Evolutionary conservation across 2,888 invertebrate species (phyloP).

Genomic region (Mesochorus sp.): DNA sequence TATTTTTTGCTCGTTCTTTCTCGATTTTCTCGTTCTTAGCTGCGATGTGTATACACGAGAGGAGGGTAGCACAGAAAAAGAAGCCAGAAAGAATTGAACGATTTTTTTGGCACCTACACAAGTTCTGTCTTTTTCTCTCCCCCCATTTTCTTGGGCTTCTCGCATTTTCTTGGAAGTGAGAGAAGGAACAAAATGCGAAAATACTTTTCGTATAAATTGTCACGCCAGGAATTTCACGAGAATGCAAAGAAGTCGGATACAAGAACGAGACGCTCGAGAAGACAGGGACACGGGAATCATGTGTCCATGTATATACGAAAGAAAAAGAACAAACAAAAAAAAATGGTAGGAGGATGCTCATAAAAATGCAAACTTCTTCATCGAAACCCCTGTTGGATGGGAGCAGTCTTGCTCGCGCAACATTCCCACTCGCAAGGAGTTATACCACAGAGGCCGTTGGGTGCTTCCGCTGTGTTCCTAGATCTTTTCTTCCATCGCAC

Average conservation of each 20-base stretch:
- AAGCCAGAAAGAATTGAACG: constrained; percentile 51
- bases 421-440: constrained; percentile 28
- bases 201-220: constrained; percentile 78
- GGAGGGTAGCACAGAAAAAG: background rate
- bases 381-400: constrained; percentile 56
- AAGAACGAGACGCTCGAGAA: constrained; percentile 43
- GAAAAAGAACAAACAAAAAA: background rate
- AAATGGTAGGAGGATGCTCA: constrained; percentile 64
- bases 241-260: constrained; percentile 52
- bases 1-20: constrained; percentile 27
- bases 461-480: constrained; percentile 30
- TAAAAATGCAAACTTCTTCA: constrained; percentile 77
- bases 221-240: constrained; percentile 73
- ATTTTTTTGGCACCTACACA: constrained; percentile 67
- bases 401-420: constrained; percentile 15
- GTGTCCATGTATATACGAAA: constrained; percentile 6
- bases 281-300: constrained; percentile 25
- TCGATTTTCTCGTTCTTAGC: constrained; percentile 29
- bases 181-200: constrained; percentile 65
- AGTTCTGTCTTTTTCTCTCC: too few species aligned
- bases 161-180: constrained; percentile 35
- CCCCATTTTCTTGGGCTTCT: constrained; percentile 34
- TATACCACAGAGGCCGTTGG: constrained; percentile 24
- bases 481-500: constrained; percentile 47
- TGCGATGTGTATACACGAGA: background rate